phyloP scores from a whole-genome alignment of 2,797 vertebrate genomes.

The Zenarchopterus dispar region DNA sequence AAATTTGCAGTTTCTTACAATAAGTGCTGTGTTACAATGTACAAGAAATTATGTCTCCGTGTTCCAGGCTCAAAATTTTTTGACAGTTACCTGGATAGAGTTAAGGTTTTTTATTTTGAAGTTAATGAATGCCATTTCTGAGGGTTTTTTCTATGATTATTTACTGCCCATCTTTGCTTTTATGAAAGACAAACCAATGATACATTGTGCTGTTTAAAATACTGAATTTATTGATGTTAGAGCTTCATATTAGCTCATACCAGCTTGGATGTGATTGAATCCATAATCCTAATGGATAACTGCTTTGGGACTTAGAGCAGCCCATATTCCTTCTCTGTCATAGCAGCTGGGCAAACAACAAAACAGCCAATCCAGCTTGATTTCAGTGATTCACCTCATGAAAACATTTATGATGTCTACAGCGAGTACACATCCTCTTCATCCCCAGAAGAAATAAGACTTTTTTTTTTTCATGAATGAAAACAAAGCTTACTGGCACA shows the following conservation, averaged over 20 bases:
- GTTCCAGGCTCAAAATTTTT: neutral
- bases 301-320: constrained; percentile 26
- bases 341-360: constrained; percentile 6
- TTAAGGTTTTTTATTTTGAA: constrained; percentile 4
- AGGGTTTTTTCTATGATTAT: neutral
- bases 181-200: constrained; percentile 4
- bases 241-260: constrained; percentile 5
- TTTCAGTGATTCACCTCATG: constrained; percentile 3
- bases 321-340: constrained; percentile 6
- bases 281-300: constrained; percentile 25
- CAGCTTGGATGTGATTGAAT: constrained; percentile 9
- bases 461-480: neutral
- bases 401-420: neutral
- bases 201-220: constrained; percentile 7
- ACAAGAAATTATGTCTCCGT: constrained; percentile 6
- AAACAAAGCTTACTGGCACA: constrained; percentile 5
- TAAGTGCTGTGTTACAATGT: constrained; percentile 2
- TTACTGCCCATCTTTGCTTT: constrained; percentile 5
- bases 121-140: neutral
- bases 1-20: neutral
- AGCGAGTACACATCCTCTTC: neutral
- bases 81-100: neutral
- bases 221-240: constrained; percentile 15
- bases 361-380: neutral
- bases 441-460: neutral